These are phyloP conservation scores for Chromoteleia sp. DNA, from an alignment of 2,888 invertebrate genomes.

Conservation along the genomic window DNA sequence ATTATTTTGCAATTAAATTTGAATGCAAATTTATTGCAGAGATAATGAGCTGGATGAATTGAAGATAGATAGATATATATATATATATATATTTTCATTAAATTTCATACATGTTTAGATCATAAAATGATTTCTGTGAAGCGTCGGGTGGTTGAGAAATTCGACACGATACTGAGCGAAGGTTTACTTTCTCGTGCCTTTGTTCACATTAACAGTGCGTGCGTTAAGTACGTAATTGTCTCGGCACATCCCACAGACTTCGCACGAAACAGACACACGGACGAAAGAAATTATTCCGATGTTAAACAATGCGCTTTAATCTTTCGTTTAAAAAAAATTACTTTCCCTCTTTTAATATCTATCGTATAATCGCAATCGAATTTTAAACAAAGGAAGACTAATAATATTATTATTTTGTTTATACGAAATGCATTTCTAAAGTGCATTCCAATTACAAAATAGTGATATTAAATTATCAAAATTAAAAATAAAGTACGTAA, in stretches of 20 bases:
- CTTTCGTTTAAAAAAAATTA: conserved; percentile 30
- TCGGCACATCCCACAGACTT: conserved; percentile 53
- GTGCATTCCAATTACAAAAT: too few relatives aligned
- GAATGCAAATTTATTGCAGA: conserved; percentile 35
- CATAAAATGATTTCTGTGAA: conserved; percentile 61
- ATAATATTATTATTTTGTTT: too few relatives aligned
- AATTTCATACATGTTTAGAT: conserved; percentile 62
- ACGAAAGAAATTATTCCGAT: conserved; percentile 23
- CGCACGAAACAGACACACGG: conserved; percentile 33
- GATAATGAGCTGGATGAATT: conserved; percentile 40
- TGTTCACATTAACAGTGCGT: conserved; percentile 66
- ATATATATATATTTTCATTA: conserved; percentile 53
- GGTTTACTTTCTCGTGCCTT: conserved; percentile 68
- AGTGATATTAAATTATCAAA: too few relatives aligned
- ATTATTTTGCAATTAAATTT: conserved; percentile 53
- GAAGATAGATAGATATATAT: too few relatives aligned
- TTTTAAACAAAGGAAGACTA: too few relatives aligned
- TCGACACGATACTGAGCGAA: conserved; percentile 59
- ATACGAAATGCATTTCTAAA: too few relatives aligned
- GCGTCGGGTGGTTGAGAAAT: conserved; percentile 54
- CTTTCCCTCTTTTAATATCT: conserved; percentile 37
- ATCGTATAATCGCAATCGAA: too few relatives aligned
- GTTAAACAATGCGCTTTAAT: conserved; percentile 31
- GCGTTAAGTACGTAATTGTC: conserved; percentile 67
- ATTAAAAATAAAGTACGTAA: too few relatives aligned